These are phyloP conservation scores for Capreolus pygargus DNA, from an alignment of 2,113 vertebrate genomes.

Conservation along the genomic window DNA sequence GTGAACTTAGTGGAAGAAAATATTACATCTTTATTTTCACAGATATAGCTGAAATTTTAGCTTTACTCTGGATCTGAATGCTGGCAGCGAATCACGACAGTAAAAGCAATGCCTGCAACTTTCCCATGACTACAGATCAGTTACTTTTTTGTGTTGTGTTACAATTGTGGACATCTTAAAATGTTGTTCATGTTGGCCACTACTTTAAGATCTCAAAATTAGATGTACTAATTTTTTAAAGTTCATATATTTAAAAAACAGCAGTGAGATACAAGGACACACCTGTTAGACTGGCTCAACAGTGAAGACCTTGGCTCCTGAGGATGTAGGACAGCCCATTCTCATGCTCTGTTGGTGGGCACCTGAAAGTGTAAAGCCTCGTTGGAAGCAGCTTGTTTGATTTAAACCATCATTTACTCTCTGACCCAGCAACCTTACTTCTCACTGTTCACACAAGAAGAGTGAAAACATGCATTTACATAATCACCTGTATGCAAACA, in stretches of 20 bases:
- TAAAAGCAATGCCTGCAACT: not conserved
- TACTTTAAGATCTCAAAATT: slow-evolving; percentile 29
- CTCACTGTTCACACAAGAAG: not conserved
- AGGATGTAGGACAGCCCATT: not conserved
- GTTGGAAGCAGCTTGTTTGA: not conserved
- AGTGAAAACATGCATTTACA: not conserved
- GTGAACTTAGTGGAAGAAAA: not conserved
- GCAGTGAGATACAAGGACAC: not conserved
- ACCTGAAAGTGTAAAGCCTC: not conserved
- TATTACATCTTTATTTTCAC: slow-evolving; percentile 35
- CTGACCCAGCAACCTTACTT: not conserved
- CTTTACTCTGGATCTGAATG: not conserved
- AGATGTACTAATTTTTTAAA: slow-evolving; percentile 8
- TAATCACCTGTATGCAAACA: not conserved
- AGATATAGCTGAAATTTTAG: not conserved
- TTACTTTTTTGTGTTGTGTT: not conserved
- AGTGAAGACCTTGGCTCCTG: not conserved
- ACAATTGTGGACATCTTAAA: not conserved
- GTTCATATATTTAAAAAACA: not conserved
- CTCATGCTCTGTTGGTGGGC: not conserved
- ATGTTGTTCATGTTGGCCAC: not conserved
- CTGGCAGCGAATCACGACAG: not conserved
- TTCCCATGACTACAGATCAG: not conserved
- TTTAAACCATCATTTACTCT: not conserved
- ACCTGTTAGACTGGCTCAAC: not conserved